A percentile compares a stretch with the other conserved stretches of the same genome.
These are phyloP conservation scores for Drosophila littoralis DNA, from an alignment of 1,140 invertebrate genomes.

Conservation along the genomic window DNA sequence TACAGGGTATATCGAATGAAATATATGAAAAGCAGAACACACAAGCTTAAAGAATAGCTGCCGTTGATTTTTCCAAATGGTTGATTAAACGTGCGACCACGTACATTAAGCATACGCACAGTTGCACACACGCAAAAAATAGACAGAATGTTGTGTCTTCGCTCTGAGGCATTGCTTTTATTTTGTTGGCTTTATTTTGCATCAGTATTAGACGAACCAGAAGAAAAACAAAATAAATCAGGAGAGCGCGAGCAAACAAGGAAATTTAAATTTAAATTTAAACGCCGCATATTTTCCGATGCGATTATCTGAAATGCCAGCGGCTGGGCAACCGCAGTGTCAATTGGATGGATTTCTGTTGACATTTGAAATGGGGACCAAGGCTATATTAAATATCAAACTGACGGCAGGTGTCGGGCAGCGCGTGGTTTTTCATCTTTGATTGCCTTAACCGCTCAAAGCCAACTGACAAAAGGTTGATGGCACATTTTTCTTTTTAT, in stretches of 20 bases:
- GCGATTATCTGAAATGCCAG: constrained; percentile 9
- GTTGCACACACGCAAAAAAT: constrained; percentile 44
- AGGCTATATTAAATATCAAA: constrained; percentile 28
- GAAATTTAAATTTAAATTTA: constrained; percentile 12
- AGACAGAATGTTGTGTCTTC: constrained; percentile 16
- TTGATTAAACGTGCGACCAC: constrained; percentile 42
- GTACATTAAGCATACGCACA: constrained; percentile 57
- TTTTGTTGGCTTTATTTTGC: constrained; percentile 34
- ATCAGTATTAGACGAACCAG: constrained; percentile 7
- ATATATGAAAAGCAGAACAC: neutral
- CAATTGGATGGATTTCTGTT: constrained; percentile 33
- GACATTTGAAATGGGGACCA: constrained; percentile 30
- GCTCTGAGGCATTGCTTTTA: constrained; percentile 33
- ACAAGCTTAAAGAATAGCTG: constrained; percentile 2
- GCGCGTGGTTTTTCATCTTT: constrained; percentile 28
- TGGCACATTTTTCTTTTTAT: constrained; percentile 1
- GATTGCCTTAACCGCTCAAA: constrained; percentile 13
- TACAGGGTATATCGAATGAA: neutral
- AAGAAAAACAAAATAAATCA: neutral
- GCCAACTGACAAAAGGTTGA: constrained; percentile 12
- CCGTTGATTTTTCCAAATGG: constrained; percentile 50
- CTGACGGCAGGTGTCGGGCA: constrained; percentile 59
- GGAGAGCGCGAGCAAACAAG: neutral
- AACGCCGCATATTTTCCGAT: constrained; percentile 1
- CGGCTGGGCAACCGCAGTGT: constrained; percentile 7